phyloP scores from a whole-genome alignment of 2,113 vertebrate genomes.

The Tragelaphus scriptus region DNA sequence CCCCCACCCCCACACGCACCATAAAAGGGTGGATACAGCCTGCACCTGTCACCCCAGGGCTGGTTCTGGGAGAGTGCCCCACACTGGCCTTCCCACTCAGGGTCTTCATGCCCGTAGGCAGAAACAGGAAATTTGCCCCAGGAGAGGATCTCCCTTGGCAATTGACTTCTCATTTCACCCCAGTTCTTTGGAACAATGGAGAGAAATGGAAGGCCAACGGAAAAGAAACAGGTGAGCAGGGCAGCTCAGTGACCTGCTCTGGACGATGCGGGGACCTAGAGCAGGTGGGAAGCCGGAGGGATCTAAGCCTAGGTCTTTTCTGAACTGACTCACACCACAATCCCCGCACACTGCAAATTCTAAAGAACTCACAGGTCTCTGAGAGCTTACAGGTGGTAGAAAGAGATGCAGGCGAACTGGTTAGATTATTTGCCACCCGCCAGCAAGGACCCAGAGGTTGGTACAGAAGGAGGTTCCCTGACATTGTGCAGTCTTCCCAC shows the following conservation, averaged over 20 bases:
- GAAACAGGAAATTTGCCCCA: conserved; percentile 64
- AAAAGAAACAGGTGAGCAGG: neutral
- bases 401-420: neutral
- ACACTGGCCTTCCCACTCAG: conserved; percentile 5
- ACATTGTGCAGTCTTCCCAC: neutral
- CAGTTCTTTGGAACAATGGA: neutral
- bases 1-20: neutral
- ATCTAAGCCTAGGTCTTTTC: neutral
- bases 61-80: conserved; percentile 68
- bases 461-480: neutral
- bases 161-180: conserved; percentile 53
- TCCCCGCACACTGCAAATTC: neutral
- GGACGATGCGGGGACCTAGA: neutral
- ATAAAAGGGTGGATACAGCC: neutral
- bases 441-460: neutral
- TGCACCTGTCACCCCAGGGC: conserved; percentile 46
- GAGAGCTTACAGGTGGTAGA: neutral
- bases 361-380: neutral
- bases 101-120: conserved; percentile 34
- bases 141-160: conserved; percentile 46
- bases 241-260: neutral
- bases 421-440: neutral
- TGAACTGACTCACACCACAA: neutral
- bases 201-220: neutral
- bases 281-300: neutral